Base-by-base conservation (phyloP, 2,113 vertebrate genomes). In the Emydocephalus ijimae region DNA sequence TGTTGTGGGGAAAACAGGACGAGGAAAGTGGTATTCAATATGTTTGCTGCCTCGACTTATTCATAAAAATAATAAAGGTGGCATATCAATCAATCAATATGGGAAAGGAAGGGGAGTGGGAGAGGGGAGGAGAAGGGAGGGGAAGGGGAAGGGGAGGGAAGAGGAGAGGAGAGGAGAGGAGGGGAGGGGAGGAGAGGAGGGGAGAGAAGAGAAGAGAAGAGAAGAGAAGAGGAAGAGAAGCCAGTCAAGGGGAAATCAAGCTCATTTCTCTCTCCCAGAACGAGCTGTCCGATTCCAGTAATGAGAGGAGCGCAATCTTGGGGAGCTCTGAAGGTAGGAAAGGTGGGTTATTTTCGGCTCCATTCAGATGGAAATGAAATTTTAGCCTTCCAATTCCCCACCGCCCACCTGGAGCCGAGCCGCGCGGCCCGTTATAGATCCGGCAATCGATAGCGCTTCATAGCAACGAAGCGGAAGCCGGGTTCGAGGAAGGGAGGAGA, bases 321-420 rank as follows among this genome's bases (percentile, higher is more conserved):
- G 93, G 94, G 92, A 96, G 94, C 95, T 93, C 95, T 95, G 96
- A 95, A 95, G 94, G 94, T 89, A 88, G 94, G 96, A 96, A 93
- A 95, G 96, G 93, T 29, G 96, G 96, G 95, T 97, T 95, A 95
- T 96, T 96, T 97, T 96, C 96, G 93, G 88, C 93, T 89, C 96
- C 93, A 96, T 97, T 97, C 96, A 96, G 94, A 96, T 96, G 91
- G 97, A 97, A 97, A 97, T 97, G 96, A 96, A 96, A 95, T 93
- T 87, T 57, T 69, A 86, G 92, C 89, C 59, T 57, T 55, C 69
- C 95, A 94, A 61, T 95, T 94, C 95, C 34, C 93, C 93, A 89
- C 94, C 96, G 96, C 96, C 96, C 96, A 97, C 96, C 95, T 96
- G 96, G 95, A 96, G 96, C 94, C 90, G 1, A 8, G 90, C 94